phyloP scores from a whole-genome alignment of 2,113 vertebrate genomes.

The Caranx ignobilis region DNA sequence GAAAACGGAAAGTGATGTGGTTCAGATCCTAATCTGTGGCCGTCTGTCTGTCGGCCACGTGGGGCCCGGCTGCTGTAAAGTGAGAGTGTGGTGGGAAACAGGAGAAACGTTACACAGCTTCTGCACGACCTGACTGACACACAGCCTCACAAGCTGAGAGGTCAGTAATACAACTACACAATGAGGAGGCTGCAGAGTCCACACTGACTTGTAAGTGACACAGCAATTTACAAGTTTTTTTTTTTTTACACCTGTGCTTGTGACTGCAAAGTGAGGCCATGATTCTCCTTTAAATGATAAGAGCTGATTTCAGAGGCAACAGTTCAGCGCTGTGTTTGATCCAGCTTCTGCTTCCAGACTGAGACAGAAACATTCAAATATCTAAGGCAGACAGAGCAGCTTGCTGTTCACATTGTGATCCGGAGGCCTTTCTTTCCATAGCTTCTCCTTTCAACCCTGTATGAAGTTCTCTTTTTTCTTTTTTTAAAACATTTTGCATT shows the following conservation, averaged over 20 bases:
- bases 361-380: not conserved
- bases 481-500: conserved; percentile 70
- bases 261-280: not conserved
- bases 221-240: not conserved
- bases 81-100: conserved; percentile 16
- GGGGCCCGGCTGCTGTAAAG: conserved; percentile 1
- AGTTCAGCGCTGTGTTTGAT: not conserved
- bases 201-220: conserved; percentile 10
- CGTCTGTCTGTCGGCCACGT: conserved; percentile 18
- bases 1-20: conserved; percentile 51
- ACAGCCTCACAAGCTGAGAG: conserved; percentile 6
- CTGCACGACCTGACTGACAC: conserved; percentile 6
- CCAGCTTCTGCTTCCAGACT: not conserved
- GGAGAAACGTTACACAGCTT: conserved; percentile 5
- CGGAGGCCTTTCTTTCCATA: conserved; percentile 53
- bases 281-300: conserved; percentile 4
- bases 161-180: conserved; percentile 29
- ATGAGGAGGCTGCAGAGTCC: conserved; percentile 11
- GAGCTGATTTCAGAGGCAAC: not conserved
- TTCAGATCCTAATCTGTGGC: conserved; percentile 42
- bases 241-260: not conserved
- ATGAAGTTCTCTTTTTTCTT: conserved; percentile 57
- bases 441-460: conserved; percentile 63
- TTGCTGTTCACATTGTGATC: conserved; percentile 28
- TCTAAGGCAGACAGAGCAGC: conserved; percentile 11